Evolutionary conservation across 2,888 invertebrate genomes (phyloP).

Genomic region (Callosobruchus maculatus): DNA sequence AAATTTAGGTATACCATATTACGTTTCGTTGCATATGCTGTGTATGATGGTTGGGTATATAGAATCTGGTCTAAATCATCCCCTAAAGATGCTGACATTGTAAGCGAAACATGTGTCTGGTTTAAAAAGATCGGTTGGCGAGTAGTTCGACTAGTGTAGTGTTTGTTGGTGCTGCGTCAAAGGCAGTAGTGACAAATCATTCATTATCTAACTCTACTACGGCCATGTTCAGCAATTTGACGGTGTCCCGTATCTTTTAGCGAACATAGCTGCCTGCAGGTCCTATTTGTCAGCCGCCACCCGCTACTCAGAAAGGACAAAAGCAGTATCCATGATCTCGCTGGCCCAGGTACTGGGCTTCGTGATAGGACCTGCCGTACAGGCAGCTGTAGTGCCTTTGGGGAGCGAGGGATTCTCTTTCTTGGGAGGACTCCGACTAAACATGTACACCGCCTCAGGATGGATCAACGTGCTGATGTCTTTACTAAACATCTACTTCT

Average conservation of each 20-base stretch:
- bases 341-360: constrained; percentile 84
- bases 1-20: too few species aligned
- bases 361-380: constrained; percentile 79
- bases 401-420: constrained; percentile 62
- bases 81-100: too few species aligned
- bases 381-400: constrained; percentile 75
- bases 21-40: too few species aligned
- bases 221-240: too few species aligned
- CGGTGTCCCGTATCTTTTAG: constrained; percentile 46
- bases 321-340: constrained; percentile 79
- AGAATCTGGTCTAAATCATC: too few species aligned
- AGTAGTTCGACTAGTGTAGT: too few species aligned
- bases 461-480: constrained; percentile 81
- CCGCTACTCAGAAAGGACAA: constrained; percentile 72
- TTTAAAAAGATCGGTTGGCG: too few species aligned
- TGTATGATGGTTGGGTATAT: too few species aligned
- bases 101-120: too few species aligned
- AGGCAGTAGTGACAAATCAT: too few species aligned
- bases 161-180: too few species aligned
- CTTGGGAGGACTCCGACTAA: constrained; percentile 60
- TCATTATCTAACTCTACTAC: too few species aligned
- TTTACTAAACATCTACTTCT: constrained; percentile 66
- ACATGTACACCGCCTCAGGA: constrained; percentile 82
- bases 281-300: constrained; percentile 84
- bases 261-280: constrained; percentile 79